Percentiles rank a stretch among this genome's conserved stretches.
Evolutionary conservation across 2,888 invertebrate genomes (phyloP).

Genomic region (Geotrupes spiniger): DNA sequence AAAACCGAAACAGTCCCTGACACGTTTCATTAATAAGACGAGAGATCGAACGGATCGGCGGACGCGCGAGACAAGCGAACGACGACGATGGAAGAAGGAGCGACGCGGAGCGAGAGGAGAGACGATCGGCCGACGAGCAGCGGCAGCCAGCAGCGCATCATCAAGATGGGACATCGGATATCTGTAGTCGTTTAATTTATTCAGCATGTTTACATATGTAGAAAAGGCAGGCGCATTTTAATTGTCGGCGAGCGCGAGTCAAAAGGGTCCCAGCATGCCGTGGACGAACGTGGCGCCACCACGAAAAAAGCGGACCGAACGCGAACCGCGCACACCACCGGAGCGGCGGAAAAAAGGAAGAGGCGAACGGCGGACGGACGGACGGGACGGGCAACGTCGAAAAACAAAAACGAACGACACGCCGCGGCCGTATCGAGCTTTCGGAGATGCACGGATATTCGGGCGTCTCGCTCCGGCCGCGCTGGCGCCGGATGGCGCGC

Average conservation of each 20-base stretch:
- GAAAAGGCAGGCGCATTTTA: slow-evolving; percentile 46
- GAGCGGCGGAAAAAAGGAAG: background rate
- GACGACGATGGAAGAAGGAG: background rate
- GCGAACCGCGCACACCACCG: slow-evolving; percentile 28
- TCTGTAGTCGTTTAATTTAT: slow-evolving; percentile 42
- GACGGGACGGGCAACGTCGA: too few relatives aligned
- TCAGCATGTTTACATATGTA: slow-evolving; percentile 48
- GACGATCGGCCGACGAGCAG: slow-evolving; percentile 16
- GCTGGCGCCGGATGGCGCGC: slow-evolving; percentile 4
- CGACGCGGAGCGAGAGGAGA: slow-evolving; percentile 1
- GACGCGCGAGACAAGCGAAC: background rate
- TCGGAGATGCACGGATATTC: slow-evolving; percentile 1
- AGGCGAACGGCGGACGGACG: too few relatives aligned
- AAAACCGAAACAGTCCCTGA: background rate
- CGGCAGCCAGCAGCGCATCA: slow-evolving; percentile 22
- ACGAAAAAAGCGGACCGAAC: slow-evolving; percentile 39
- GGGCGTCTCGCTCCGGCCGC: background rate
- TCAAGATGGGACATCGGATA: background rate
- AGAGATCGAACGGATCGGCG: slow-evolving; percentile 5
- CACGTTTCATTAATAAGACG: slow-evolving; percentile 3
- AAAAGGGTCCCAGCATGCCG: slow-evolving; percentile 42
- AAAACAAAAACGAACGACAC: slow-evolving; percentile 6
- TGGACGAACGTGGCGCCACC: slow-evolving; percentile 45
- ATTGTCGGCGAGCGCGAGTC: slow-evolving; percentile 42
- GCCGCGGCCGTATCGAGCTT: slow-evolving; percentile 1